Conservation (phyloP, 2,888 invertebrate genomes). For the Uloborus plumipes region DNA sequence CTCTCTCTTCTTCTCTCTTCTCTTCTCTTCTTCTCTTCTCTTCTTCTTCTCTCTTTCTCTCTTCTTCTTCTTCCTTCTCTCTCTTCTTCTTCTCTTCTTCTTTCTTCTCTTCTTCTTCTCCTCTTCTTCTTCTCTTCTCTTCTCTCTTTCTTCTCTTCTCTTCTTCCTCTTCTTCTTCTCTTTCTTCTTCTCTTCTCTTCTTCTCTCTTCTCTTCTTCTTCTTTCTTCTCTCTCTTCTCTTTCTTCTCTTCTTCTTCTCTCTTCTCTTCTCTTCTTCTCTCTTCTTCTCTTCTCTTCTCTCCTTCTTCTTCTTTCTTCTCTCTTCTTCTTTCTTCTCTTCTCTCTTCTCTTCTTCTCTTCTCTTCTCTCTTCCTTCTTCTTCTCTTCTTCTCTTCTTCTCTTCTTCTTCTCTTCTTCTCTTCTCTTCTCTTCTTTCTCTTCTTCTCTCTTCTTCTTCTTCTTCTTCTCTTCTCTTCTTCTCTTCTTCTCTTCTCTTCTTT, state of each 20-base stretch:
- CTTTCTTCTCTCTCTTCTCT: not conserved
- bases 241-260: not conserved
- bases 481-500: slow-evolving; percentile 52
- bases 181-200: slow-evolving; percentile 3
- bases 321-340: not conserved
- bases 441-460: slow-evolving; percentile 61
- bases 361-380: slow-evolving; percentile 27
- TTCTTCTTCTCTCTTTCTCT: not conserved
- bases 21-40: slow-evolving; percentile 62
- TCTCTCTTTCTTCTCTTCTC: slow-evolving; percentile 56
- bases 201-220: not conserved
- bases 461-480: slow-evolving; percentile 61
- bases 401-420: slow-evolving; percentile 54
- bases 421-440: slow-evolving; percentile 62
- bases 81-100: slow-evolving; percentile 20
- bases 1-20: slow-evolving; percentile 63
- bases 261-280: no score
- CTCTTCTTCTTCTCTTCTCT: slow-evolving; percentile 14
- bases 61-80: slow-evolving; percentile 16
- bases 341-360: slow-evolving; percentile 18
- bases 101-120: slow-evolving; percentile 42
- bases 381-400: slow-evolving; percentile 43
- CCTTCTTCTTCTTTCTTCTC: slow-evolving; percentile 1
- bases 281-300: not conserved
- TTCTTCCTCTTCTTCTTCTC: slow-evolving; percentile 9